phyloP scores from a whole-genome alignment of 2,113 vertebrate genomes.

The Macquaria ambigua region DNA sequence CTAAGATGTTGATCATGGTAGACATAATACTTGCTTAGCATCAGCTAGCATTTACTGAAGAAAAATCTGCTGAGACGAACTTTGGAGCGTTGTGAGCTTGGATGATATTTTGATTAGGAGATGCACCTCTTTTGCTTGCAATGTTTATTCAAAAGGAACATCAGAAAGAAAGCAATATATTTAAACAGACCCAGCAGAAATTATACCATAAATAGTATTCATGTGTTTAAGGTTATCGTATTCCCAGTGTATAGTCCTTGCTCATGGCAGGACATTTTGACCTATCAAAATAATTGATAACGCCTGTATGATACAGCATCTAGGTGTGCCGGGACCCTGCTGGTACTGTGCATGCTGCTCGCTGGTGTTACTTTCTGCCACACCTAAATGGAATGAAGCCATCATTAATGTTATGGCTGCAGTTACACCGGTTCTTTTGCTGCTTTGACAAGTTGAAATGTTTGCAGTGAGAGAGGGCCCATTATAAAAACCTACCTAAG shows the following conservation, averaged over 20 bases:
- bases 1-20: background rate
- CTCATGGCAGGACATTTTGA: background rate
- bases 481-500: constrained; percentile 2
- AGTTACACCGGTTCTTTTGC: constrained; percentile 16
- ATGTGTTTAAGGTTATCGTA: background rate
- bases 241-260: background rate
- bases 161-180: background rate
- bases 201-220: background rate
- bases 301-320: background rate
- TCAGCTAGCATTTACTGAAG: background rate
- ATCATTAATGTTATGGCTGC: background rate
- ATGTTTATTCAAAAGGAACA: constrained; percentile 1
- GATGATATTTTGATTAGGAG: constrained; percentile 4
- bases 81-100: background rate
- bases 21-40: background rate
- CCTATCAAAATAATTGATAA: background rate
- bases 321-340: background rate
- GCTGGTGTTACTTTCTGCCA: constrained; percentile 3
- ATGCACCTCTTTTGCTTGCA: background rate
- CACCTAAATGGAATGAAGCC: constrained; percentile 39
- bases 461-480: background rate
- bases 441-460: constrained; percentile 47
- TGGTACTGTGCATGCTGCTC: background rate
- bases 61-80: background rate
- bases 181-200: background rate